These are phyloP conservation scores for Petrolisthes cinctipes DNA, from an alignment of 2,888 invertebrate species.

Conservation along the genomic window DNA sequence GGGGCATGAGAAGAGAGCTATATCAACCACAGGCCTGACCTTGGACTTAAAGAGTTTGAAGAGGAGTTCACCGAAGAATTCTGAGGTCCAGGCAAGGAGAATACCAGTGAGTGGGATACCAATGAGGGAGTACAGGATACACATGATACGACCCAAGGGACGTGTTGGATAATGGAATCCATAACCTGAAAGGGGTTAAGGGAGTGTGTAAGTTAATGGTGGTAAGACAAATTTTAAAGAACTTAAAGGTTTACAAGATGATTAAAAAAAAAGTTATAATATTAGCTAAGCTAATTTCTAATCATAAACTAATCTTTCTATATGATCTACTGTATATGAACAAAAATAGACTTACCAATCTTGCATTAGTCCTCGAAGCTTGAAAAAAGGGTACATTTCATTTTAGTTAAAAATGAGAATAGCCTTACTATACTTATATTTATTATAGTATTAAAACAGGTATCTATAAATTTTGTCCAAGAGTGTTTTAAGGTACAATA, in stretches of 20 bases:
- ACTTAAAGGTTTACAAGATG: neutral
- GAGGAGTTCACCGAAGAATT: constrained; percentile 60
- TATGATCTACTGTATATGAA: neutral
- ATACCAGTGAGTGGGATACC: constrained; percentile 64
- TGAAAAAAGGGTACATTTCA: no score
- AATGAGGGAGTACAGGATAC: constrained; percentile 62
- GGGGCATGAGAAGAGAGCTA: no score
- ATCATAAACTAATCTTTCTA: neutral
- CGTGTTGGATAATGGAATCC: constrained; percentile 44
- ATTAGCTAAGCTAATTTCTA: neutral
- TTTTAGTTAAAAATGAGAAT: no score
- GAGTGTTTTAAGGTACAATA: no score
- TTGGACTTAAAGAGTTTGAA: constrained; percentile 58
- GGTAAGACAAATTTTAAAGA: neutral
- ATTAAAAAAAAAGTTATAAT: neutral
- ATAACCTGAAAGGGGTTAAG: constrained; percentile 43
- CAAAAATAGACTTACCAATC: no score
- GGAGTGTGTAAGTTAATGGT: neutral
- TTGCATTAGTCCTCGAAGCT: no score
- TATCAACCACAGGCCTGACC: constrained; percentile 20
- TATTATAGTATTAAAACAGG: no score
- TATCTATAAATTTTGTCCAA: no score
- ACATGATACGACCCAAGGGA: constrained; percentile 40
- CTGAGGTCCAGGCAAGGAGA: constrained; percentile 59
- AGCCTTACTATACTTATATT: no score